Base-by-base conservation (phyloP, 92 coral and sea anemone species). In the Palythoa grandis region DNA sequence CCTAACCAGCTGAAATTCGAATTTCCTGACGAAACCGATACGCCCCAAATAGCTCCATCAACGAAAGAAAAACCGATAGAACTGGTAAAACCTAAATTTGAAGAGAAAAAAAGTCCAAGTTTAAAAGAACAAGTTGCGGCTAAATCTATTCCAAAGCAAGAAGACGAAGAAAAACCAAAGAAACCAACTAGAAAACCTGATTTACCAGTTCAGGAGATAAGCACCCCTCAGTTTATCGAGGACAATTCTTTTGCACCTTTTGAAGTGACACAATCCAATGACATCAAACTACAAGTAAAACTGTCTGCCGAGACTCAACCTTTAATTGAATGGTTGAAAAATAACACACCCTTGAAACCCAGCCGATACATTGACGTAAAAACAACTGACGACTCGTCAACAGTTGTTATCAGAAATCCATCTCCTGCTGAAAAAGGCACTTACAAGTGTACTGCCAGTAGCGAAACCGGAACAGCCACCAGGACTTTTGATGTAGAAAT, bases 231-330 rank as follows among this genome's bases (percentile, higher is more conserved):
- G 65, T 68, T 53, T 35, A 70, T 58, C 4, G 74, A 74, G 15
- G 60, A 85, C 63, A 70, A 85, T 78, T 65, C 79, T 74, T 65
- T 54, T 29, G 88, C 90, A 17, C 93, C 89, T 4, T 82, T 87
- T 70, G 98, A 92, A 86, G 95, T 94, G 2, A 95, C 88, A 67
- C 86, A 92, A 78, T 95, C 93, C 35, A 88, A 88, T 40, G 90
- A 77, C 14, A 79, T 77, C 37, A 87, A 86, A 16, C 82, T 96
- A 39, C 94, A 96, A 78, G 86, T 93, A 35, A 90, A 93, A 65
- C 92, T 94, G 70, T 91, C 91, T 20, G 92, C 95, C 16, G 93
- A 84, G 38, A 87, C 95, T 12, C 76, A 91, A 35, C 87, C 91
- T 19, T 76, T 39, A 15, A 82, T 88, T 23, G 25, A 75, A 74